Evolutionary conservation across 2,797 vertebrate genomes (phyloP), one percentile per base, ranked within the genome.

Genomic region (Acanthurus tractus): DNA sequence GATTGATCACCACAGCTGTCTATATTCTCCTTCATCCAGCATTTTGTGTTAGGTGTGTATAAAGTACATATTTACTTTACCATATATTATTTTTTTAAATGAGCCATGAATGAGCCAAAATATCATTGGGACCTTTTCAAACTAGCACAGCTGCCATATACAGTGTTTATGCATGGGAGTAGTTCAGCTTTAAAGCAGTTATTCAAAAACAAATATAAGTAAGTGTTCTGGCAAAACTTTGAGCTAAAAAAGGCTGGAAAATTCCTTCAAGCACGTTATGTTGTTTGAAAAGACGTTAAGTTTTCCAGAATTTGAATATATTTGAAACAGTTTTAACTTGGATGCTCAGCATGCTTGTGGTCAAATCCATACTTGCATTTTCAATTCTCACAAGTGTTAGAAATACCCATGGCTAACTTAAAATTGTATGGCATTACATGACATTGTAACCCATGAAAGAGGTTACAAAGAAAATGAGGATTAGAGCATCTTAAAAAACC

Each of bases 381-480:
- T 74, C 77, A 87, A 85, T 86, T 76, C 84, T 86, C 86, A 78
- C 65, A 87, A 87, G 83, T 50, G 59, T 57, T 74, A 34, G 84
- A 91, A 86, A 87, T 81, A 87, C 75, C 85, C 90, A 82, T 92
- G 83, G 78, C 82, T 79, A 86, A 82, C 82, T 88, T 86, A 71
- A 86, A 91, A 89, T 88, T 90, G 74, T 70, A 84, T 89, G 88
- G 79, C 89, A 90, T 82, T 78, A 61, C 84, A 85, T 93, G 90
- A 88, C 91, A 91, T 50, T 83, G 72, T 91, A 88, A 94, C 93
- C 94, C 80, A 76, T 83, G 81, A 52, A 82, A 90, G 73, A 91
- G 94, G 92, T 93, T 88, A 83, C 63, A 40, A 85, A 90, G 86
- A 92, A 84, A 91, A 91, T 83, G 85, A 89, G 86, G 54, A 87